These are phyloP conservation scores for Eupristina koningsbergeri DNA, from an alignment of 1,140 invertebrate genomes.

Conservation along the genomic window DNA sequence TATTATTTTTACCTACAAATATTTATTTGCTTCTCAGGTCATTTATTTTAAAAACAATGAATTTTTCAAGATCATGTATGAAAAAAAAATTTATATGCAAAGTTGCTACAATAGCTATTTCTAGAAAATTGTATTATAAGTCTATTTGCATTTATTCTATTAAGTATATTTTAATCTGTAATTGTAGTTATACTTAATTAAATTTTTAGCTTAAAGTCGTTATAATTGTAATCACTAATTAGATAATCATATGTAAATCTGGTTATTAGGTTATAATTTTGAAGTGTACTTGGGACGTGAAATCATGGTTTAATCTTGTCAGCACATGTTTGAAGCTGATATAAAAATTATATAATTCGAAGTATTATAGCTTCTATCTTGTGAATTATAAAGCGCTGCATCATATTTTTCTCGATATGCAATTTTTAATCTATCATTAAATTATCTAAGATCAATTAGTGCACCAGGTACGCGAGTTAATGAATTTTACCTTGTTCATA, in stretches of 20 bases:
- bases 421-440: constrained; percentile 19
- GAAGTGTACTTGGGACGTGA: neutral
- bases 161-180: too few relatives aligned
- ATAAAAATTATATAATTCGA: neutral
- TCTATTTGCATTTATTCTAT: too few relatives aligned
- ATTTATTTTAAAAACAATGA: too few relatives aligned
- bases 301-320: neutral
- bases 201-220: too few relatives aligned
- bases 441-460: constrained; percentile 32
- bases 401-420: neutral
- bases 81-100: too few relatives aligned
- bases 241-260: neutral
- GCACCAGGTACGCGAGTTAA: neutral
- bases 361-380: neutral
- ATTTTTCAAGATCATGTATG: too few relatives aligned
- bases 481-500: constrained; percentile 33
- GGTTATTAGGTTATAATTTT: neutral
- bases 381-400: neutral
- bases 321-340: neutral
- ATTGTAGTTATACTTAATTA: too few relatives aligned
- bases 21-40: too few relatives aligned
- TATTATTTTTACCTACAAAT: too few relatives aligned
- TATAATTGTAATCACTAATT: too few relatives aligned
- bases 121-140: too few relatives aligned
- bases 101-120: too few relatives aligned